Evolutionary conservation across 2,113 vertebrate species (phyloP), one percentile per base, ranked within the genome.

Genomic region (Ptilonorhynchus violaceus): DNA sequence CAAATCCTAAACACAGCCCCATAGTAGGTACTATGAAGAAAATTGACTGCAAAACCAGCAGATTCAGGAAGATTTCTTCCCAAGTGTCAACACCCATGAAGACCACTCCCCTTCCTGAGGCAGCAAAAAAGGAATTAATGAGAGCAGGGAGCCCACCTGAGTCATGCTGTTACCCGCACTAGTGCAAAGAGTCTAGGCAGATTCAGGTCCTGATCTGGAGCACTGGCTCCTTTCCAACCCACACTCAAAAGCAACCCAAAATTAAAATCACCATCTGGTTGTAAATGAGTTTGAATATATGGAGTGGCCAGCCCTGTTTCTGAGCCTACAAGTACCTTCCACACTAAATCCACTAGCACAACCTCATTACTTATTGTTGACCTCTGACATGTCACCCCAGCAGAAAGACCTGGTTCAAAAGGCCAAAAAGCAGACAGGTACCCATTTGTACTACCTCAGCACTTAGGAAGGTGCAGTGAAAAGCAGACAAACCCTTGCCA

Each of bases 31-130:
- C 31, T 56, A 31, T 55, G 53, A 33, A 55, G 53, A 55, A 55
- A 55, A 55, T 33, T 31, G 30, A 55, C 30, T 55, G 30, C 53
- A 55, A 30, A 55, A 33, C 53, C 53, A 55, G 53, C 53, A 55
- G 30, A 55, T 55, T 31, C 30, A 12, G 99, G 76, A 99, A 99
- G 44, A 99, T 99, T 69, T 96, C 99, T 73, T 99, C 98, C 99
- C 99, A 99, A 5, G 99, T 99, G 89, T 99, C 99, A 16, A 99
- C 99, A 6, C 99, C 99, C 99, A 99, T 99, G 97, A 99, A 99
- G 74, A 99, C 98, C 55, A 99, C 98, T 49, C 98, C 98, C 95
- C 98, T 99, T 56, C 99, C 99, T 99, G 93, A 11, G 90, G 42
- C 25, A 91, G 39, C 7, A 39, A 84, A 44, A 93, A 37, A 64